Percentiles rank a stretch among this genome's conserved stretches.
Conservation (phyloP, 2,113 vertebrate species). For the Oreocharis arfaki region DNA sequence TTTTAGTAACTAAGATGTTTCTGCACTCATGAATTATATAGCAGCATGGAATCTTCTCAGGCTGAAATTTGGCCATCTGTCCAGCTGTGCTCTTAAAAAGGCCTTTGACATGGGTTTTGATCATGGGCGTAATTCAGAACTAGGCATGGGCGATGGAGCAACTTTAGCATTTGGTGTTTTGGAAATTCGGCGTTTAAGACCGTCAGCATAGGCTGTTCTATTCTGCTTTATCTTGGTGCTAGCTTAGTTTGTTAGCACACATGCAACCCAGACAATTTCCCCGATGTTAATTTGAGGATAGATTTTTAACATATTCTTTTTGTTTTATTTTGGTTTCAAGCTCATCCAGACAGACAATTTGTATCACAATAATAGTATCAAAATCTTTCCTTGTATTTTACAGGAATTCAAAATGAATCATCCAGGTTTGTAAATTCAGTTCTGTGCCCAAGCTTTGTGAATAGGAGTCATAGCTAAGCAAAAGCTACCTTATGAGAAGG, state of each 20-base stretch:
- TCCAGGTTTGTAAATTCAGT: neutral
- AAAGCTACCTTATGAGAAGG: neutral
- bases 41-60: neutral
- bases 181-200: neutral
- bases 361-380: neutral
- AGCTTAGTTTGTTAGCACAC: neutral
- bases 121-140: neutral
- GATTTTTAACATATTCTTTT: neutral
- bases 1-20: neutral
- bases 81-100: neutral
- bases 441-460: neutral
- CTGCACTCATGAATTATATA: neutral
- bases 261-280: neutral
- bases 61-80: neutral
- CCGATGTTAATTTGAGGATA: neutral
- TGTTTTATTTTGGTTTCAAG: neutral
- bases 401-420: neutral
- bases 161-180: neutral
- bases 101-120: neutral
- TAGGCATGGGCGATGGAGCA: neutral
- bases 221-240: neutral
- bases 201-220: fast-evolving
- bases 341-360: neutral
- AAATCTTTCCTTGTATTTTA: neutral
- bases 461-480: neutral